Base-by-base conservation (phyloP, 2,113 vertebrate species). In the Brachyhypopomus occidentalis region DNA sequence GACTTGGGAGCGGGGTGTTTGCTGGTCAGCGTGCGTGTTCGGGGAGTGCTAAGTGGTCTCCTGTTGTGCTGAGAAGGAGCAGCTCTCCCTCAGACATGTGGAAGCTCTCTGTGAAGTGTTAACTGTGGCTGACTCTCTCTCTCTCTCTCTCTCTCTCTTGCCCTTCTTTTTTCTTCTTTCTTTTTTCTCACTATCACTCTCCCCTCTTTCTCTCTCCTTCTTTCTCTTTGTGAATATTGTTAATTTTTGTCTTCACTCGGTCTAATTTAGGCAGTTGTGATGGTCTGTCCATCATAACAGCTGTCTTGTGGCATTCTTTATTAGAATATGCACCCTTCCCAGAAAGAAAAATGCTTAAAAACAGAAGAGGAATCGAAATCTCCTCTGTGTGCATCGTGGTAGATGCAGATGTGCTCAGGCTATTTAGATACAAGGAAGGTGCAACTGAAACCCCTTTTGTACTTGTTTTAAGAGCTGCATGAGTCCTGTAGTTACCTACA, bases 51-150 rank as follows among this genome's bases (percentile, higher is more conserved):
- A 64, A 72, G 66, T 45, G 72, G 27, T 83, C 72, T 30, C 30
- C 30, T 41, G 41, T 9, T 41, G 5, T 6, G 41, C 41, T 22
- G 71, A 60, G 41, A 59, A 27, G 77, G 34, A 16, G 67, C 17
- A 30, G 11, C n/a, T 81, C 70, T 64, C 63, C 41, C 81, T 78
- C 75, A 73, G 67, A 78, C 71, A 36, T 78, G 73, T 48, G 56
- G 77, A 71, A 63, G 66, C 25, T 82, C 58, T 77, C 56, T 11
- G 56, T 45, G 36, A 77, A 77, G 63, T 56, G 70, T 52, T 25
- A 23, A 66, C 20, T 17, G 25, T 38, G 5, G 27, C 19, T 1
- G 38, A 36, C 36, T 45, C 3, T n/a, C 16, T n/a, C 38, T 71
- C 34, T 7, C n/a, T 45, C 14, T 48, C 19, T 48, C 34, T 71